These are phyloP conservation scores for Butastur rufipennis DNA, from an alignment of 2,113 vertebrate genomes.

Conservation along the genomic window DNA sequence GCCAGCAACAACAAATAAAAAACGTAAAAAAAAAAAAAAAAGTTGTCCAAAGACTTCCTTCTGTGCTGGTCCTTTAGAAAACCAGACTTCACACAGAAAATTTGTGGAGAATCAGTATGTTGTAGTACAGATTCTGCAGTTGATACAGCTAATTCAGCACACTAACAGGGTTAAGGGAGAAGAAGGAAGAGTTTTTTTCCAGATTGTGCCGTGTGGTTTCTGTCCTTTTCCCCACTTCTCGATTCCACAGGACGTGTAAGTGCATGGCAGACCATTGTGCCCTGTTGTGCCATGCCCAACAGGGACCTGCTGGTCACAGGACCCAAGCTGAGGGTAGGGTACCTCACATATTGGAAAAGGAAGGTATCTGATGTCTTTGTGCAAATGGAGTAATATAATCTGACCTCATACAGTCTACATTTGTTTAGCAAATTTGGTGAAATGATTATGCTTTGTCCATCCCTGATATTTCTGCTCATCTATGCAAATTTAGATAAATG, in stretches of 20 bases:
- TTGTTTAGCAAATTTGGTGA: neutral
- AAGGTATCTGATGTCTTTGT: neutral
- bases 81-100: neutral
- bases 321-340: neutral
- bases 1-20: neutral
- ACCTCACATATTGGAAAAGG: neutral
- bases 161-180: neutral
- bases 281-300: neutral
- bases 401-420: neutral
- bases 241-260: rapidly evolving
- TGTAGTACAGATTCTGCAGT: neutral
- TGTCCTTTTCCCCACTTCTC: neutral
- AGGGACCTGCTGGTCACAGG: neutral
- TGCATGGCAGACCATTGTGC: rapidly evolving
- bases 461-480: neutral
- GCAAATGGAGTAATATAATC: neutral
- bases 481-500: neutral
- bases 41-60: neutral
- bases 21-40: neutral
- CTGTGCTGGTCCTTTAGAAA: neutral
- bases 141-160: neutral
- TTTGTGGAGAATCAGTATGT: neutral
- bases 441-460: neutral
- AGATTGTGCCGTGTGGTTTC: neutral
- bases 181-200: neutral